Evolutionary conservation across 2,113 vertebrate species (phyloP).

Genomic region (Cisticola juncidis): DNA sequence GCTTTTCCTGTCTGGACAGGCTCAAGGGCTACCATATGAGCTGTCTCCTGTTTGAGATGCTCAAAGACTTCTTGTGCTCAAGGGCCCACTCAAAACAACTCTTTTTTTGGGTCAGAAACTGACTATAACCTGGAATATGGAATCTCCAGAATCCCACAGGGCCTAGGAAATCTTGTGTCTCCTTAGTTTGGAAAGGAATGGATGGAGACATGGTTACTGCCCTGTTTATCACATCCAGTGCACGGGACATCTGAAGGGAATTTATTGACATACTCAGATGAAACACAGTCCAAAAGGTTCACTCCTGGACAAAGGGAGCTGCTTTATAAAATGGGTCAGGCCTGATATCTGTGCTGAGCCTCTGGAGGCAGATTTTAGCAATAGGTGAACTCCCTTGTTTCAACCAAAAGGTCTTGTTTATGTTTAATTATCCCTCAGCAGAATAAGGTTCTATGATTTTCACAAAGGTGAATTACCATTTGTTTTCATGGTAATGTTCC

Average conservation of each 20-base stretch:
- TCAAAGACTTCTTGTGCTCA: not conserved
- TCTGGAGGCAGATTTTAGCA: not conserved
- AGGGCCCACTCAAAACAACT: not conserved
- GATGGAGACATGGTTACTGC: not conserved
- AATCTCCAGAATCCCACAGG: not conserved
- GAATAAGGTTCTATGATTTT: not conserved
- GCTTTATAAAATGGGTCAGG: not conserved
- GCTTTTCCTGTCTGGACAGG: not conserved
- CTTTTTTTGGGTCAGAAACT: not conserved
- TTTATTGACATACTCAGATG: not conserved
- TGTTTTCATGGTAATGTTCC: not conserved
- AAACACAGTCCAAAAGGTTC: not conserved
- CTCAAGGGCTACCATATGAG: rapidly evolving
- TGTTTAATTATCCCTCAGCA: not conserved
- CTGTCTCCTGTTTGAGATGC: not conserved
- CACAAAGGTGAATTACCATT: not conserved
- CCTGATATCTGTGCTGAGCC: not conserved
- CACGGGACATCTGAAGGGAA: not conserved
- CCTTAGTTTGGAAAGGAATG: not conserved
- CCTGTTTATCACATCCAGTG: not conserved
- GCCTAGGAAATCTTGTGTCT: not conserved
- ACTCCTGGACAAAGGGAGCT: not conserved
- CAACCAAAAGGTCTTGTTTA: not conserved
- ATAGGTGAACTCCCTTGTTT: not conserved
- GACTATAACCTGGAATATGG: not conserved